phyloP scores from a whole-genome alignment of 2,113 vertebrate genomes.

The Procapra przewalskii region DNA sequence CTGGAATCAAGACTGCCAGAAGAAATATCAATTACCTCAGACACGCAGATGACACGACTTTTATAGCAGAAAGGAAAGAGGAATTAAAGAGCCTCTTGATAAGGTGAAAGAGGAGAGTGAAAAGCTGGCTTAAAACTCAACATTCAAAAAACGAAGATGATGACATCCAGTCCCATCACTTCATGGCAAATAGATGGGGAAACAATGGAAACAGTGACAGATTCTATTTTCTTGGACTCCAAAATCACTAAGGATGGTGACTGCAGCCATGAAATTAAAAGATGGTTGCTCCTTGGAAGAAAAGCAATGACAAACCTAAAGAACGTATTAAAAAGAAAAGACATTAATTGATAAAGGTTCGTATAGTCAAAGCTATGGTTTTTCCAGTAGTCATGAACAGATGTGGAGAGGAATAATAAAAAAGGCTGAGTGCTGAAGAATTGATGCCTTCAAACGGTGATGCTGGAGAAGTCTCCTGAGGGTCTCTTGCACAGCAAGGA shows the following conservation, averaged over 20 bases:
- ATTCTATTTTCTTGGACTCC: neutral
- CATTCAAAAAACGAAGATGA: neutral
- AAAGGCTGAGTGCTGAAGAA: neutral
- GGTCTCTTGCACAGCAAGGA: neutral
- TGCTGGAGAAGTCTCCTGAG: neutral
- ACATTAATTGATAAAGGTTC: neutral
- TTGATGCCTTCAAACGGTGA: neutral
- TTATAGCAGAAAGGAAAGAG: neutral
- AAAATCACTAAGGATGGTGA: neutral
- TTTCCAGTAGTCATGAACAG: neutral
- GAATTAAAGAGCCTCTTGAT: neutral
- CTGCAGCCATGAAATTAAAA: neutral
- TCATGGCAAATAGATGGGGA: neutral
- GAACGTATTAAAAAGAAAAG: neutral
- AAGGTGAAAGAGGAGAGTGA: neutral
- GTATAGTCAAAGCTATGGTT: neutral
- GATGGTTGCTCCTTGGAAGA: neutral
- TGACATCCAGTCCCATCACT: neutral
- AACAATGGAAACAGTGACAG: neutral
- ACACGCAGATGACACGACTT: neutral
- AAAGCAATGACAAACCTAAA: neutral
- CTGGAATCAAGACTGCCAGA: neutral
- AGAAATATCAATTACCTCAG: neutral
- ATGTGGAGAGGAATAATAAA: neutral
- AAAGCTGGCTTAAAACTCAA: neutral